These are phyloP conservation scores for Philhelius pedissequus DNA, from an alignment of 2,888 invertebrate genomes.

Conservation along the genomic window DNA sequence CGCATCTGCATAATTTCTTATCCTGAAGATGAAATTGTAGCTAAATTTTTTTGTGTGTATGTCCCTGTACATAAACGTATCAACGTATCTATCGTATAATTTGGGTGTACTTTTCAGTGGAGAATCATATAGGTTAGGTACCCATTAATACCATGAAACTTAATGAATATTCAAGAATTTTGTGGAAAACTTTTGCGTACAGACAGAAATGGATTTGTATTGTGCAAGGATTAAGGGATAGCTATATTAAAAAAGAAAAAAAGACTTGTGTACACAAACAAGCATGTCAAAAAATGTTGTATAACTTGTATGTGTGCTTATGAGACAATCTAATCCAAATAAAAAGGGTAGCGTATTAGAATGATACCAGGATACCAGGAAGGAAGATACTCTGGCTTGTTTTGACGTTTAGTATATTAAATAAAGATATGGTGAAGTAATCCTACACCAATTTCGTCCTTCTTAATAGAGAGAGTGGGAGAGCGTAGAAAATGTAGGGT, in stretches of 20 bases:
- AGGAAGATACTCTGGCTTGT: not conserved
- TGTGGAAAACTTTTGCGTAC: not conserved
- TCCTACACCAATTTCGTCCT: too few species aligned
- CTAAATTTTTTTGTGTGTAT: not conserved
- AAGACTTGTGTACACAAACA: not conserved
- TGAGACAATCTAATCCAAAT: not conserved
- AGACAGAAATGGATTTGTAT: not conserved
- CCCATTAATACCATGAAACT: not conserved
- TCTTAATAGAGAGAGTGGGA: not conserved
- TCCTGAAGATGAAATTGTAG: not conserved
- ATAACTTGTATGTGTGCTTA: not conserved
- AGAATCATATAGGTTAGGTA: not conserved
- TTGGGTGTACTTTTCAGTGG: not conserved
- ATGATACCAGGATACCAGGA: not conserved
- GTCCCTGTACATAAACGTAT: too few species aligned
- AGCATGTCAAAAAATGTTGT: not conserved
- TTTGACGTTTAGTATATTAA: not conserved
- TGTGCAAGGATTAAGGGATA: not conserved
- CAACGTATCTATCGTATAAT: not conserved
- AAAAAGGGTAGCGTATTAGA: not conserved
- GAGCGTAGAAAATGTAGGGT: too few species aligned
- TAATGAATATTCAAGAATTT: slow-evolving; percentile 26
- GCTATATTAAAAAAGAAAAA: not conserved
- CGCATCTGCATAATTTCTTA: not conserved
- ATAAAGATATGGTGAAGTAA: too few species aligned